Percentiles rank a stretch among this genome's conserved stretches.
phyloP scores from a whole-genome alignment of 2,888 invertebrate species.

The Scaeva pyrastri region DNA sequence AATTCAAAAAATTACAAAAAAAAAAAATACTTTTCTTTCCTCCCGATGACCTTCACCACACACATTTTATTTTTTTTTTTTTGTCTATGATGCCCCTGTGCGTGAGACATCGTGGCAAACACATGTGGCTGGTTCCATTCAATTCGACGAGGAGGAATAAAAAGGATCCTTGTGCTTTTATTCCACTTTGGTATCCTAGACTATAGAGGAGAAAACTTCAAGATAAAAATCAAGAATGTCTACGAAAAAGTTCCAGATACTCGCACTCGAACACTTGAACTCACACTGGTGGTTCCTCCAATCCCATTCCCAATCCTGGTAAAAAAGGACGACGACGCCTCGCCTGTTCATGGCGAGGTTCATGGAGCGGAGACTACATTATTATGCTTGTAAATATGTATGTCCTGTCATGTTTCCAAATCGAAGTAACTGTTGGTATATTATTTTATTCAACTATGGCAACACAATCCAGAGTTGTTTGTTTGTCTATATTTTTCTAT shows the following conservation, averaged over 20 bases:
- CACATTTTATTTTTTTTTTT: conserved; percentile 1
- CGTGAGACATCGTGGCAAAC: neutral
- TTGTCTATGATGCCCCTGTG: conserved; percentile 19
- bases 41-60: conserved; percentile 62
- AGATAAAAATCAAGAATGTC: conserved; percentile 45
- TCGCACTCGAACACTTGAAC: too few relatives aligned
- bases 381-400: neutral
- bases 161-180: conserved; percentile 25
- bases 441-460: conserved; percentile 8
- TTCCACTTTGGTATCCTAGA: neutral
- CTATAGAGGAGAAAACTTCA: conserved; percentile 48
- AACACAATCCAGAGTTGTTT: conserved; percentile 5
- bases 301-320: too few relatives aligned
- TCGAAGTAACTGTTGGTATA: neutral
- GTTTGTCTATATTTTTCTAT: neutral
- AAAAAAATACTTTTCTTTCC: conserved; percentile 41
- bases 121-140: conserved; percentile 25
- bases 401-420: conserved; percentile 9
- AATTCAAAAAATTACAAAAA: conserved; percentile 41
- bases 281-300: too few relatives aligned
- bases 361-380: too few relatives aligned
- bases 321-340: too few relatives aligned
- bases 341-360: too few relatives aligned
- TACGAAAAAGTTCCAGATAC: conserved; percentile 36
- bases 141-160: neutral